Evolutionary conservation across 2,797 vertebrate genomes (phyloP).

Genomic region (Macropodus opercularis): DNA sequence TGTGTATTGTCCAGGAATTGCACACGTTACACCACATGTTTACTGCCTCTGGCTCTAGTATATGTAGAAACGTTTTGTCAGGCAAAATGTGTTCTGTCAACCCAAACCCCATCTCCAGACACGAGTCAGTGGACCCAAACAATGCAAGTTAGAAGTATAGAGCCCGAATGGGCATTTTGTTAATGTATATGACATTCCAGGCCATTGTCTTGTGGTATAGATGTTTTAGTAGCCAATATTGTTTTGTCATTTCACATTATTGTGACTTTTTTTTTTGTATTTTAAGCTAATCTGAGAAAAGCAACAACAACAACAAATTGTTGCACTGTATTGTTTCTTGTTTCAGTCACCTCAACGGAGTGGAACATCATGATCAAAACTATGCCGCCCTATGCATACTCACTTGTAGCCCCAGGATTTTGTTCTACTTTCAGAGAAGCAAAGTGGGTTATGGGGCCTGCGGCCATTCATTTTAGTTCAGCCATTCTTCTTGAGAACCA

Average conservation of each 20-base stretch:
- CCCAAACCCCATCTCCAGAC: not conserved
- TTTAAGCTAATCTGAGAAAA: not conserved
- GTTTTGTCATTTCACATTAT: too few relatives aligned
- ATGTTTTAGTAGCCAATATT: constrained; percentile 12
- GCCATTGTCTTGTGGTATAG: constrained; percentile 16
- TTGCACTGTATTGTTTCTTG: not conserved
- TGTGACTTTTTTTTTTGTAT: too few relatives aligned
- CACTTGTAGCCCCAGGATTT: constrained; percentile 66
- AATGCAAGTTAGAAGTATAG: too few relatives aligned
- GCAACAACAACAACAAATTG: not conserved
- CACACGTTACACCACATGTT: constrained; percentile 21
- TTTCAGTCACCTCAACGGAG: constrained; percentile 24
- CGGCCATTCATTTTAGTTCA: constrained; percentile 62
- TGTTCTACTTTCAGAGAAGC: constrained; percentile 68
- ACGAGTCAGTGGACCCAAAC: constrained; percentile 1
- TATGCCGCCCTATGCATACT: constrained; percentile 58
- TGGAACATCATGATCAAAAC: constrained; percentile 39
- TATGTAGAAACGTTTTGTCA: constrained; percentile 50
- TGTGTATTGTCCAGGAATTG: constrained; percentile 41
- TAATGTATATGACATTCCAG: constrained; percentile 15
- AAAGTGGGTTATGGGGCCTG: constrained; percentile 66
- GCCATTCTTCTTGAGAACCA: constrained; percentile 42
- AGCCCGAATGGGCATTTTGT: too few relatives aligned
- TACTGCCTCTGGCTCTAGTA: constrained; percentile 31
- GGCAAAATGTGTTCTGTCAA: constrained; percentile 19